Conservation (phyloP, 1,140 invertebrate genomes). For the Gryllus bimaculatus region DNA sequence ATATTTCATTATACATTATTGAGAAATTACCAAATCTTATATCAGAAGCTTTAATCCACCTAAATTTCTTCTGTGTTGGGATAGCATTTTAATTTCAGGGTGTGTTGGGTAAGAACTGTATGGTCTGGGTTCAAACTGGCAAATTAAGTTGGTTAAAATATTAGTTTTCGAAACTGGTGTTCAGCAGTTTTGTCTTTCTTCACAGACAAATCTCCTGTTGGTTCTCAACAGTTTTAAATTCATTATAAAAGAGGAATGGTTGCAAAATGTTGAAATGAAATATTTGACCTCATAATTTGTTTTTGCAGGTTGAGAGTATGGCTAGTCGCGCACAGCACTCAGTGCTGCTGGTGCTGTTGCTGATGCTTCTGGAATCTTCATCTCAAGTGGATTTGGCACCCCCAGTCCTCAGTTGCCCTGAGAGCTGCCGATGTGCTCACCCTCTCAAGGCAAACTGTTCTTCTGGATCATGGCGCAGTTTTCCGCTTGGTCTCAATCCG, state of each 20-base stretch:
- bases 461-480: neutral
- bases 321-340: neutral
- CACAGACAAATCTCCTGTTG: neutral
- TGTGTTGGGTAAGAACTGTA: too few relatives aligned
- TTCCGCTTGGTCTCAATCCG: neutral
- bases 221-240: too few relatives aligned
- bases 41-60: too few relatives aligned
- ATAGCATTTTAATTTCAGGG: too few relatives aligned
- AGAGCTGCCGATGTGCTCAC: neutral
- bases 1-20: too few relatives aligned
- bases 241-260: neutral
- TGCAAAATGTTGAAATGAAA: neutral
- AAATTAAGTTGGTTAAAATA: too few relatives aligned
- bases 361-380: neutral
- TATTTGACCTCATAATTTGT: neutral
- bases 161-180: too few relatives aligned
- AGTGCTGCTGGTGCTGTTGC: neutral
- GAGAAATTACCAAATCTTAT: too few relatives aligned
- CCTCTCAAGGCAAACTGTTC: neutral
- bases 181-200: neutral
- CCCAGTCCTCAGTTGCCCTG: neutral
- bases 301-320: neutral
- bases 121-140: too few relatives aligned
- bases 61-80: too few relatives aligned
- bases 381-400: neutral